Base-by-base conservation (phyloP, 2,888 invertebrate genomes). In the Yponomeuta evonymella region DNA sequence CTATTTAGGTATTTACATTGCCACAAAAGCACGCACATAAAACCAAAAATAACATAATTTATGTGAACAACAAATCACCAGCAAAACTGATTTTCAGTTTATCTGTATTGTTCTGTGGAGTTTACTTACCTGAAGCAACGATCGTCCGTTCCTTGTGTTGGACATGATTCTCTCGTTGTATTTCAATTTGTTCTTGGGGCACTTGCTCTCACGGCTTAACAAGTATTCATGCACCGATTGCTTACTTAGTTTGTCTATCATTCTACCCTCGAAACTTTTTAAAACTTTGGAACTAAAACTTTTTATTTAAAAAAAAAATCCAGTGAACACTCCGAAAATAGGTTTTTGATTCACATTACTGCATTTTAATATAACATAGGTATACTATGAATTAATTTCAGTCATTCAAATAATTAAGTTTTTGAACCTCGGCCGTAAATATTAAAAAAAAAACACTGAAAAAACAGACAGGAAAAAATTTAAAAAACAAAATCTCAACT, bases 241-340 rank as follows among this genome's bases (percentile, higher is more conserved):
- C 76, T 88, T 89, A 73, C 84, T 86, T 74, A 89, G 80, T 75
- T 86, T 81, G 73, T 89, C 87, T 86, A 89, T 84, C 88, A 88
- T 86, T 73, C 65, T 67, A 68, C 68, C 48, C 51, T 15, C 51
- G 0, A 15, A 43, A 43, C 43, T 43, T 43, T 43, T 8, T 43
- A 2, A 58, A 12, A 58, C 51, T 58, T 58, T 2, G 1, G 51
- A 6, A 12, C 23, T 23, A 58, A 58, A 58, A 58, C 51, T 15
- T 6, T 58, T 12, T 58, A 58, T 12, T 15, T 2, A 58, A 58
- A 58, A 15, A 43, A 43, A 43, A 8, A 58, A 15, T 5, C 2
- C 51, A 58, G 23, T 23, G 23, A 23, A 8, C 51, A 58, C 51
- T 58, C 15, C 43, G 43, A 6, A 1, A 43, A 8, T 43, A 43